These are phyloP conservation scores for Drosophila lutescens DNA, from an alignment of 2,888 invertebrate genomes.

Conservation along the genomic window DNA sequence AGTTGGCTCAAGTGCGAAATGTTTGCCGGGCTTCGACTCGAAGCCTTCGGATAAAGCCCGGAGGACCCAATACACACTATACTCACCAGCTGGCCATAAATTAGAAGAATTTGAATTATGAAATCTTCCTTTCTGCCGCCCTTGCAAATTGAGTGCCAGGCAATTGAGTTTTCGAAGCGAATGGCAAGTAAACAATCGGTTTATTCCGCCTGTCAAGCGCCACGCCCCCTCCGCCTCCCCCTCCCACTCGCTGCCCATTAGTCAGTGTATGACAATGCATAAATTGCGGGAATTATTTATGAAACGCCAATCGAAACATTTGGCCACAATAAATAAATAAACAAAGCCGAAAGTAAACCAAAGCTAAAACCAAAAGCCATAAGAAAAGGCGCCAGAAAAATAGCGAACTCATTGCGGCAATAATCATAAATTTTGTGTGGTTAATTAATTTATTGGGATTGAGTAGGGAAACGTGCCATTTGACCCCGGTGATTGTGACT, in stretches of 20 bases:
- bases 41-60: conserved; percentile 24
- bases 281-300: conserved; percentile 74
- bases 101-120: conserved; percentile 69
- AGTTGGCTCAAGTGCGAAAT: conserved; percentile 34
- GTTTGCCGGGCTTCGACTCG: background rate
- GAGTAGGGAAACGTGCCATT: conserved; percentile 15
- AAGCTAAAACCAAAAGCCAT: conserved; percentile 13
- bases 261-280: conserved; percentile 68
- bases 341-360: conserved; percentile 32
- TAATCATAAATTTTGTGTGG: conserved; percentile 68
- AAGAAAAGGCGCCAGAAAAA: conserved; percentile 33
- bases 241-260: conserved; percentile 10
- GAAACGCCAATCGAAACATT: conserved; percentile 48
- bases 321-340: conserved; percentile 43
- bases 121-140: conserved; percentile 30
- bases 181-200: conserved; percentile 16
- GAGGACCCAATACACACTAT: conserved; percentile 5
- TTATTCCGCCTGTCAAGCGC: conserved; percentile 30
- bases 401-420: conserved; percentile 36
- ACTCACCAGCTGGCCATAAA: conserved; percentile 52
- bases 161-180: conserved; percentile 44
- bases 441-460: conserved; percentile 69
- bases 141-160: conserved; percentile 48
- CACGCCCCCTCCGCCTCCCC: background rate
- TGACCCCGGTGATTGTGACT: conserved; percentile 16